Conservation (phyloP, 1,140 invertebrate genomes). For the Bilobella aurantiaca region DNA sequence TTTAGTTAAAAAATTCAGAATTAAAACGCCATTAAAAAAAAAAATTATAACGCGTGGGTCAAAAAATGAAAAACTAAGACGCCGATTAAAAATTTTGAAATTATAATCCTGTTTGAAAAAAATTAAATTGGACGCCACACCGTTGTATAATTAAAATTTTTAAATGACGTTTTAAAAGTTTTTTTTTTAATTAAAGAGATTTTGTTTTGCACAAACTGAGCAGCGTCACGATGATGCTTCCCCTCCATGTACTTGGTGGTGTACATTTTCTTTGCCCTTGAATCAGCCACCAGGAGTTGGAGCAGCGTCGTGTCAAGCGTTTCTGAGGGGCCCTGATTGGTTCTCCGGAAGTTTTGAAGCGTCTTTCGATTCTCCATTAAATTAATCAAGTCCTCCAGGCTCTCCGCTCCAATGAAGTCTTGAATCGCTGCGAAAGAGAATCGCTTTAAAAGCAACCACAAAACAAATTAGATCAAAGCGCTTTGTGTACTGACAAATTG, state of each 20-base stretch:
- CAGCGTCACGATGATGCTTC: too few species aligned
- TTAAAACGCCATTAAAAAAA: too few species aligned
- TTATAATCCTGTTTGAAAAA: too few species aligned
- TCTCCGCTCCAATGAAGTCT: slow-evolving; percentile 1
- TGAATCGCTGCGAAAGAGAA: not conserved
- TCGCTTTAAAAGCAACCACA: not conserved
- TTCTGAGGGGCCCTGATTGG: not conserved
- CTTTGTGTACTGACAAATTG: not conserved
- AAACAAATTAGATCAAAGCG: not conserved
- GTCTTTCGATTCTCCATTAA: not conserved
- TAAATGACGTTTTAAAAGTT: too few species aligned
- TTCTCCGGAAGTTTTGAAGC: not conserved
- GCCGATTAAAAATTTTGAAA: too few species aligned
- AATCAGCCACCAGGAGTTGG: not conserved
- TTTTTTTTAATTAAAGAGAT: too few species aligned
- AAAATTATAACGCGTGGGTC: too few species aligned
- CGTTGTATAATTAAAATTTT: too few species aligned
- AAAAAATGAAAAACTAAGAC: too few species aligned
- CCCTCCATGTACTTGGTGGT: not conserved
- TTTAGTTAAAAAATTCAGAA: not conserved
- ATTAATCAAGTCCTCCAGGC: not conserved
- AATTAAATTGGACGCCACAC: too few species aligned
- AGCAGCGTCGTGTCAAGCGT: not conserved
- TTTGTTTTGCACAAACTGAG: too few species aligned
- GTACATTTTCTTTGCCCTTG: not conserved